Percentiles rank a stretch among this genome's conserved stretches.
phyloP scores from a whole-genome alignment of 2,113 vertebrate species.

The Xiphophorus hellerii region DNA sequence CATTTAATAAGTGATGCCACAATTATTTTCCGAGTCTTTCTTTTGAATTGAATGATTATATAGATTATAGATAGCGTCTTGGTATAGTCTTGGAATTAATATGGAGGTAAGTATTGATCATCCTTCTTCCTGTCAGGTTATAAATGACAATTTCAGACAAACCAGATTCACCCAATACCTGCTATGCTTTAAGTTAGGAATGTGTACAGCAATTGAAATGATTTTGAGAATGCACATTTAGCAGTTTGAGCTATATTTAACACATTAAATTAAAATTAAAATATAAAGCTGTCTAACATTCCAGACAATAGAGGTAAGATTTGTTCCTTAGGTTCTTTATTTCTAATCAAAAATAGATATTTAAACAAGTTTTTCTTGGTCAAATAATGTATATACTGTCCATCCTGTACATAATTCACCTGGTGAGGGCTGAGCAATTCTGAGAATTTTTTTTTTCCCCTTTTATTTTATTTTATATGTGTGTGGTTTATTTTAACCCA shows the following conservation, averaged over 20 bases:
- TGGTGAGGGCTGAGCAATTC: neutral
- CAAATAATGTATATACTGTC: neutral
- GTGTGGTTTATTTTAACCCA: neutral
- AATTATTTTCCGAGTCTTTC: neutral
- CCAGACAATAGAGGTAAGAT: neutral
- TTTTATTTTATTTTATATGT: neutral
- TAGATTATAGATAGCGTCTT: neutral
- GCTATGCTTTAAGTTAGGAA: neutral
- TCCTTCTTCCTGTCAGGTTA: neutral
- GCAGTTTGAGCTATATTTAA: neutral
- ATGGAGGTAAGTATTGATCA: neutral
- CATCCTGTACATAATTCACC: neutral
- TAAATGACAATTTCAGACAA: neutral
- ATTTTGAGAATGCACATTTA: neutral
- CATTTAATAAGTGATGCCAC: neutral
- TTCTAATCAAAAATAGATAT: neutral
- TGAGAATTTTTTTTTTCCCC: neutral
- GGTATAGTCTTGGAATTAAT: slow-evolving; percentile 18
- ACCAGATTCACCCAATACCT: neutral
- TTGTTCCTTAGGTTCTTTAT: neutral
- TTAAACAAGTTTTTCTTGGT: neutral
- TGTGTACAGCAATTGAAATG: neutral
- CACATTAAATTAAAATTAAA: neutral
- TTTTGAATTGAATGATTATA: neutral
- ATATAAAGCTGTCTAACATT: neutral